phyloP scores from a whole-genome alignment of 2,888 invertebrate genomes.

The Beris morrisii region DNA sequence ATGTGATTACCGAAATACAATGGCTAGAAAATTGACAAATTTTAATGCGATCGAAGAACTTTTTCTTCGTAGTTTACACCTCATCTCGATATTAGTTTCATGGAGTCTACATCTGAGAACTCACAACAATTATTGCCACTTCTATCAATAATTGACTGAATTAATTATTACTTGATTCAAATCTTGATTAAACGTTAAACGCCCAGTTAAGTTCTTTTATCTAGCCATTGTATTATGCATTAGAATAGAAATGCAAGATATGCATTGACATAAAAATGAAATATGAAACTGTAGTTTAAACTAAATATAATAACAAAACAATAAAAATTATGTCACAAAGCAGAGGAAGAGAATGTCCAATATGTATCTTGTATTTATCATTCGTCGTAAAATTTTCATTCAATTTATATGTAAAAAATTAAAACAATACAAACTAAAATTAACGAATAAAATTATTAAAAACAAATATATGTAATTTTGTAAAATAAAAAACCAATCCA shows the following conservation, averaged over 20 bases:
- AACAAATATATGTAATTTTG: not conserved
- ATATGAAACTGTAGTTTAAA: not conserved
- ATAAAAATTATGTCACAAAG: conserved; percentile 8
- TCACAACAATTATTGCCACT: no score
- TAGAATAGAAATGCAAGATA: conserved; percentile 37
- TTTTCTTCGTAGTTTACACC: not conserved
- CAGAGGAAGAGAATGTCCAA: conserved; percentile 38
- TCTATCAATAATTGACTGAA: no score
- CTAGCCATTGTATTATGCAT: conserved; percentile 3
- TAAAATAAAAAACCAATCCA: not conserved
- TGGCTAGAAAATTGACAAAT: not conserved
- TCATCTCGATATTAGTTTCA: not conserved
- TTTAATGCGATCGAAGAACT: not conserved
- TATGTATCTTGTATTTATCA: conserved; percentile 39
- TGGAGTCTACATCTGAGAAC: no score
- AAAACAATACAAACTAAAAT: not conserved
- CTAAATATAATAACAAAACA: not conserved
- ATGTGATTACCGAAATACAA: not conserved
- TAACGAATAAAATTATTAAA: no score
- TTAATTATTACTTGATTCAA: no score
- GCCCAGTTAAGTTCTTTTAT: not conserved
- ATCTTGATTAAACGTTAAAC: no score
- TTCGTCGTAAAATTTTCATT: conserved; percentile 29
- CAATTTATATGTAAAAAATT: conserved; percentile 14
- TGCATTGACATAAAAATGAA: conserved; percentile 36